Evolutionary conservation across 2,113 vertebrate species (phyloP).

Genomic region (Apodemus speciosus): DNA sequence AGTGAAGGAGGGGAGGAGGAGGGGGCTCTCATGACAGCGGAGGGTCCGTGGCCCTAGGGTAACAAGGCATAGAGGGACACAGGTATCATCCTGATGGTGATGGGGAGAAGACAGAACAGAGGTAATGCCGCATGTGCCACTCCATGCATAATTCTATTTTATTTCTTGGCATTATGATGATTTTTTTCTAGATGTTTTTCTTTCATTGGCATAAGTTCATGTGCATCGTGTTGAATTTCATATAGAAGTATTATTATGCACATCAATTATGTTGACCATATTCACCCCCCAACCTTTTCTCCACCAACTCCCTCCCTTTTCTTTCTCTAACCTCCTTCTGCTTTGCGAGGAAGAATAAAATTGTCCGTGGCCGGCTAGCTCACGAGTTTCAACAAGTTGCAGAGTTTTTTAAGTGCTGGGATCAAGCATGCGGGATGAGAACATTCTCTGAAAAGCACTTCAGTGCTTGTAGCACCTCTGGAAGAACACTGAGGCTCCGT

Average conservation of each 20-base stretch:
- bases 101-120: too few species aligned
- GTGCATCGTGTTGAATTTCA: not conserved
- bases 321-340: not conserved
- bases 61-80: not conserved
- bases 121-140: not conserved
- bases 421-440: not conserved
- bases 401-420: not conserved
- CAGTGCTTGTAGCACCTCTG: not conserved
- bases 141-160: not conserved
- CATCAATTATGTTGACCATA: not conserved
- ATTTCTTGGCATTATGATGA: not conserved
- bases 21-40: too few species aligned
- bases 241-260: not conserved
- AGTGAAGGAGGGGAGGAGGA: not conserved
- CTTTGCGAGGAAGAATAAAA: not conserved
- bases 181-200: not conserved
- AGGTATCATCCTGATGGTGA: not conserved
- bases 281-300: not conserved
- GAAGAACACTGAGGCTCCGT: fast-evolving
- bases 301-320: not conserved
- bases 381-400: not conserved
- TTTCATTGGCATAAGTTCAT: not conserved
- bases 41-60: too few species aligned
- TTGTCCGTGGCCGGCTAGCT: too few species aligned
- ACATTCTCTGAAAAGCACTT: fast-evolving